Conservation (phyloP, 1,140 invertebrate genomes). For the Orius insidiosus region DNA sequence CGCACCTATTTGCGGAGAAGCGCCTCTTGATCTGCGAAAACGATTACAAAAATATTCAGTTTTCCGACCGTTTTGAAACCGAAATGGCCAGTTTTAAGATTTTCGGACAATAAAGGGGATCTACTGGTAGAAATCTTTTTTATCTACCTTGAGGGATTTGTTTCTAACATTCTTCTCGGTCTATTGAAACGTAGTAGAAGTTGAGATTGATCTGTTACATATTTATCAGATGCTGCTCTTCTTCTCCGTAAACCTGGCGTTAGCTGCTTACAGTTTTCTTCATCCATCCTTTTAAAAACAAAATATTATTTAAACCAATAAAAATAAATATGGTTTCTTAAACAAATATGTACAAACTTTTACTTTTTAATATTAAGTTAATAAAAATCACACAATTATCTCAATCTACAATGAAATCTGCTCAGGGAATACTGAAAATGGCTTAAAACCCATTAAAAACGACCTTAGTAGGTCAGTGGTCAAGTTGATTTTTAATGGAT, state of each 20-base stretch:
- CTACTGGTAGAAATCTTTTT: conserved; percentile 2
- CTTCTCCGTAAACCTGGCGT: conserved; percentile 49
- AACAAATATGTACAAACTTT: too few species aligned
- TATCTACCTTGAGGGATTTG: too few species aligned
- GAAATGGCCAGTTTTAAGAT: background rate
- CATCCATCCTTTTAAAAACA: too few species aligned
- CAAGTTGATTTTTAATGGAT: too few species aligned
- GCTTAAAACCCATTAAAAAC: too few species aligned
- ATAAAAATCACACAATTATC: too few species aligned
- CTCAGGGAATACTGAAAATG: too few species aligned
- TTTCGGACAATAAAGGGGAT: background rate
- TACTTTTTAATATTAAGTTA: too few species aligned
- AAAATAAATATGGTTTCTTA: too few species aligned
- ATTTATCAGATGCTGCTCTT: conserved; percentile 49
- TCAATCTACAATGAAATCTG: too few species aligned
- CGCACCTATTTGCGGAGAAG: background rate
- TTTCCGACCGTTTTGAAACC: background rate
- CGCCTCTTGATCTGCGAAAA: background rate
- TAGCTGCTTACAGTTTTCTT: conserved; percentile 12
- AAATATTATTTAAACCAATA: too few species aligned
- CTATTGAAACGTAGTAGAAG: conserved; percentile 53
- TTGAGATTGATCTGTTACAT: conserved; percentile 53
- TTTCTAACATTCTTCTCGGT: conserved; percentile 23
- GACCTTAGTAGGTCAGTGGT: too few species aligned
- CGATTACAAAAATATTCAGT: background rate